Evolutionary conservation across 2,888 invertebrate species (phyloP), one percentile per base, ranked within the genome.

Genomic region (Cephus pulcher): DNA sequence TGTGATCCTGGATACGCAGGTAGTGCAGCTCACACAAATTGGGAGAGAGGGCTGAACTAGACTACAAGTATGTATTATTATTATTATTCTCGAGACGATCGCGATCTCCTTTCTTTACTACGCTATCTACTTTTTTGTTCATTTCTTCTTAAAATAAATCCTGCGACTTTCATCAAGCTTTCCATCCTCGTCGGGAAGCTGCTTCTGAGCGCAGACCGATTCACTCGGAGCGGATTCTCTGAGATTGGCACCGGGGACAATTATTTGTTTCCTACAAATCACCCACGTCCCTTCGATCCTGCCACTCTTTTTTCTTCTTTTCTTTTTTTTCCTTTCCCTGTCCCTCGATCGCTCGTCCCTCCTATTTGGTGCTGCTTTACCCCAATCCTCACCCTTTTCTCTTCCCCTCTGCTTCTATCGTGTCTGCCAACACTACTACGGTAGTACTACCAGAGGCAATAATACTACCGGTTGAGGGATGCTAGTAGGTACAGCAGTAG

Each of bases 261-360:
- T 88, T 88, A 88, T 88, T 87, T 87, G 88, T 85, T 85, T 86
- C 83, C 87, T 85, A 87, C 86, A 88, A 88, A 88, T 88, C 86
- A 86, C 88, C 73, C 71, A 68, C 74, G 71, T 73, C 74, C 74
- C 34, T 34, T 30, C 74, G 74, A 74, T 34, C 40, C 32, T 37
- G 35, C 71, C 71, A 30, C 32, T 71, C 71, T 33, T 32, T 35
- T 15, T 33, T 33, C 12, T 33, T 11, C 34, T 11, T 34, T 75
- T 78, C 69, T 70, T 74, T 34, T 74, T 34, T 74, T 34, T 34
- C 69, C 69, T 4, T 15, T 69, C 70, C 30, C 40, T 23, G 23
- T 73, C 68, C 1, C 40, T 56, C 68, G 33, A 34, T 69, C 34
- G 69, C 75, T 70, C 75, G 78, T 15, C 69, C 34, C 75, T 74